Evolutionary conservation across 2,113 vertebrate genomes (phyloP), one percentile per base, ranked within the genome.

Genomic region (Sander vitreus): DNA sequence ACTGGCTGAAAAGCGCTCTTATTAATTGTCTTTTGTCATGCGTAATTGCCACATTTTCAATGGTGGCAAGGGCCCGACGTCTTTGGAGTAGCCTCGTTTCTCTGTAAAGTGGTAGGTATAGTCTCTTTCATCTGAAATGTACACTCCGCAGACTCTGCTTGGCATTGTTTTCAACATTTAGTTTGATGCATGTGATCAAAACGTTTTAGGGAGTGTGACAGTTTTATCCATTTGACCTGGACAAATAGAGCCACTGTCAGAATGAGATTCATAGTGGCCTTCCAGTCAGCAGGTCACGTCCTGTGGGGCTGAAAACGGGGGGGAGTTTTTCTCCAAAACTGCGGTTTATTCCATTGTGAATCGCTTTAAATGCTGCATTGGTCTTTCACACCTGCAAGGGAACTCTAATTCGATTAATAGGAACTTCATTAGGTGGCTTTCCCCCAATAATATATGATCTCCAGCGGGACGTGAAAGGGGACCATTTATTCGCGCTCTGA

Each of bases 21-120:
- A 94, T 94, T 96, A 98, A 99, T 99, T 98, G 96, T 96, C 95
- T 95, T 98, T 99, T 99, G 97, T 99, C 96, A 97, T 97, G 97
- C 96, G 96, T 97, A 99, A 96, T 95, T 95, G 93, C 90, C 85
- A 93, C 90, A 77, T 94, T 96, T 96, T 97, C 96, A 97, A 96
- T 96, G 68, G 88, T 71, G 75, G 58, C 72, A 64, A 23, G 94
- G 95, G 93, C 93, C 94, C 94, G 91, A 91, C 93, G 91, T 94
- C 82, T 95, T 95, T 95, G 93, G 93, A 95, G 93, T 91, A 91
- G 77, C 73, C 63, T 80, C 10, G 53, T 80, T 83, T 57, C 48
- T 47, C 71, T 70, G n/a, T 68, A 45, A 36, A 62, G 77, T 73
- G 16, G n/a, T 48, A 73, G 81, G 33, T 82, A 65, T 62, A 66